These are phyloP conservation scores for Engraulis encrasicolus DNA, from an alignment of 2,113 vertebrate species.

Conservation along the genomic window DNA sequence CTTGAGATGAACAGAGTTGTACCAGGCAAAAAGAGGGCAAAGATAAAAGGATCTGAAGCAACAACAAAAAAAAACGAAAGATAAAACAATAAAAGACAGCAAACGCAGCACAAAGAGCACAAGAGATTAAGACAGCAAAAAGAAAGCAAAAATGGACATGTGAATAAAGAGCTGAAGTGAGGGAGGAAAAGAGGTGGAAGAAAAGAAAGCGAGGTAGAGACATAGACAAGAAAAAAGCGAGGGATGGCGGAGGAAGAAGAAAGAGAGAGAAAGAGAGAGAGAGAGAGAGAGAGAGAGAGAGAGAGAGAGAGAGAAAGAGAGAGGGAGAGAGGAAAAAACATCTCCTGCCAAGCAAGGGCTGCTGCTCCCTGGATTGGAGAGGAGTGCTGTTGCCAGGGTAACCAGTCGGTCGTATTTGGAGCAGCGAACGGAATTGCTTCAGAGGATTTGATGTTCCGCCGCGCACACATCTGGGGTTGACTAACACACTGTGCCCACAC, in stretches of 20 bases:
- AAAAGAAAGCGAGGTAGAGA: neutral
- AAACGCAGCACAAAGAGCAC: neutral
- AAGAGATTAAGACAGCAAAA: neutral
- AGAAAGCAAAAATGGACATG: neutral
- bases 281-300: neutral
- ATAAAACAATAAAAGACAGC: too few relatives aligned
- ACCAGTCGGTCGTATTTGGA: constrained; percentile 80
- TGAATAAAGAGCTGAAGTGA: neutral
- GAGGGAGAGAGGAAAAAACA: constrained; percentile 36
- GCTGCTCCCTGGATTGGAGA: constrained; percentile 71
- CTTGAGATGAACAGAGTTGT: too few relatives aligned
- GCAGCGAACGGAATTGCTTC: constrained; percentile 77
- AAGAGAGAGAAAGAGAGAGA: neutral
- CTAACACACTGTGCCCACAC: constrained; percentile 61
- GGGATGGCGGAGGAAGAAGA: neutral
- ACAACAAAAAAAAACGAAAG: too few relatives aligned
- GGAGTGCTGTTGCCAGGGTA: constrained; percentile 78
- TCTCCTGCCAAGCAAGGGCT: constrained; percentile 58
- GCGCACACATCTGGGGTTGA: constrained; percentile 79
- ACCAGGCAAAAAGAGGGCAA: too few relatives aligned
- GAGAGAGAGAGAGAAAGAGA: neutral
- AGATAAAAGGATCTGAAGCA: neutral
- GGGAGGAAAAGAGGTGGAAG: neutral
- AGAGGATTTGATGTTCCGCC: constrained; percentile 77
- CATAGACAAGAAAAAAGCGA: neutral